phyloP scores from a whole-genome alignment of 2,888 invertebrate genomes.

The Girardia tigrina region DNA sequence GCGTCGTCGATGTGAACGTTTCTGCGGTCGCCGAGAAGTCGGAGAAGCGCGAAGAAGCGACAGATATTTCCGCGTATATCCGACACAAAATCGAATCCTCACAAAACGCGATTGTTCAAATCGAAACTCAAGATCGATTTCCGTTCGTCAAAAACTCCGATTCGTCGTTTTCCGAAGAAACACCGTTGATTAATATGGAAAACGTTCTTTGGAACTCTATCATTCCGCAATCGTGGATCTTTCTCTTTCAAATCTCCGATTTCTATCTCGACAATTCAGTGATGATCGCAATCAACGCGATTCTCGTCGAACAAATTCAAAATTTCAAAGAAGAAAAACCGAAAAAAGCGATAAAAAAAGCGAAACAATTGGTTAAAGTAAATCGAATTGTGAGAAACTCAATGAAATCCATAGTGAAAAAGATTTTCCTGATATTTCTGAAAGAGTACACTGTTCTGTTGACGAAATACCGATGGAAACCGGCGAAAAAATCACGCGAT shows the following conservation, averaged over 20 bases:
- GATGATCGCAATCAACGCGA: too few relatives aligned
- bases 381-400: too few relatives aligned
- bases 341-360: too few relatives aligned
- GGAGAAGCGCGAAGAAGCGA: not conserved
- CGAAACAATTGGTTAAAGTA: too few relatives aligned
- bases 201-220: not conserved
- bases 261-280: not conserved
- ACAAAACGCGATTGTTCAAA: not conserved
- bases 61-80: not conserved
- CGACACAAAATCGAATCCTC: not conserved
- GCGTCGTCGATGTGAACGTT: not conserved
- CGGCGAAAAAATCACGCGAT: too few relatives aligned
- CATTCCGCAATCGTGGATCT: not conserved
- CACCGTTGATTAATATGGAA: not conserved
- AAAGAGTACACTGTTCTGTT: too few relatives aligned
- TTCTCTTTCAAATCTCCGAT: constrained; percentile 3
- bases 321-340: too few relatives aligned
- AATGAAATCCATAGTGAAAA: too few relatives aligned
- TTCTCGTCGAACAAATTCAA: too few relatives aligned
- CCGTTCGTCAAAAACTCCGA: not conserved
- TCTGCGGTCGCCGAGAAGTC: not conserved
- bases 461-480: too few relatives aligned
- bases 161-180: not conserved
- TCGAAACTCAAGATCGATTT: not conserved
- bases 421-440: too few relatives aligned